These are phyloP conservation scores for Charina bottae DNA, from an alignment of 2,113 vertebrate genomes.

Conservation along the genomic window DNA sequence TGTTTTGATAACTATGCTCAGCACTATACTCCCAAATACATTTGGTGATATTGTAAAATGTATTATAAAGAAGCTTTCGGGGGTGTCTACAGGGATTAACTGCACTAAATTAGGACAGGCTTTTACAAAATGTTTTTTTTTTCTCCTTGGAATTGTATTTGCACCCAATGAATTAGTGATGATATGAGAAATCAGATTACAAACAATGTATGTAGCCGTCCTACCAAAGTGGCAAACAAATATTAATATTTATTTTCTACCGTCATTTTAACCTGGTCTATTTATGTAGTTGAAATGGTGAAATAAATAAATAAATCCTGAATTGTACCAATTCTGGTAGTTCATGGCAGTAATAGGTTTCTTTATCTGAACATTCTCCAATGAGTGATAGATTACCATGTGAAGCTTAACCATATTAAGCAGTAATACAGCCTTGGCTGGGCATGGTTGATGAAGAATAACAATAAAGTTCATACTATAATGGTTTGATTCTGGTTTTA, in stretches of 20 bases:
- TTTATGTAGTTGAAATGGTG: neutral
- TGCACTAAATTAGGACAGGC: neutral
- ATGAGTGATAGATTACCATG: neutral
- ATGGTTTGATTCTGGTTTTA: neutral
- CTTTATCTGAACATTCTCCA: neutral
- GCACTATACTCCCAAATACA: constrained; percentile 33
- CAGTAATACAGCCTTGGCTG: too few relatives aligned
- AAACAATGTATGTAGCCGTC: neutral
- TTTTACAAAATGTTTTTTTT: neutral
- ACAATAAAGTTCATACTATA: too few relatives aligned
- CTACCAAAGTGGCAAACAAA: neutral
- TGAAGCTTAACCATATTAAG: neutral
- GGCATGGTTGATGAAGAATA: too few relatives aligned
- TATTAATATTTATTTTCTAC: neutral
- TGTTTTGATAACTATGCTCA: constrained; percentile 56
- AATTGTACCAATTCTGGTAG: neutral
- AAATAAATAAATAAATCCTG: neutral
- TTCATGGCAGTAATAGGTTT: neutral
- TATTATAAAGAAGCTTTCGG: constrained; percentile 38
- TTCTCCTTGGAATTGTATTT: constrained; percentile 14
- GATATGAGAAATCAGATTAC: neutral
- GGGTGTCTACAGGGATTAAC: neutral
- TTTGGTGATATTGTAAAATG: constrained; percentile 55
- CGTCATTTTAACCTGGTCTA: neutral
- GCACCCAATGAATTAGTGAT: neutral